Evolutionary conservation across 1,140 invertebrate species (phyloP), one percentile per base, ranked within the genome.

Genomic region (Dermatophagoides farinae): DNA sequence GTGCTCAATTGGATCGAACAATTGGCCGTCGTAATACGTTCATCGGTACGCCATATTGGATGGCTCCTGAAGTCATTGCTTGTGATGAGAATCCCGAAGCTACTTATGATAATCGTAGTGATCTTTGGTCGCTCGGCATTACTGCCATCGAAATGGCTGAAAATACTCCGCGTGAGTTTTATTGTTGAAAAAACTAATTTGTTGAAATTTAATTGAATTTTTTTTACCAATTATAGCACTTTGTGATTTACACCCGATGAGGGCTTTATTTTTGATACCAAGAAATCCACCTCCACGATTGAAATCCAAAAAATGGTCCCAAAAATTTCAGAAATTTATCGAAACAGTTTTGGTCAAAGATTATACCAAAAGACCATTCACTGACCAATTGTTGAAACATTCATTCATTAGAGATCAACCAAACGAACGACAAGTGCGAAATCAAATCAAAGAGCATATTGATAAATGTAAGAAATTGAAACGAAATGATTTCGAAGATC

Each of bases 31-130:
- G 96, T 69, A 99, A 99, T 72, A 99, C 96, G 54, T 99, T 99
- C 71, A 99, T 99, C 72, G 96, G 96, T 61, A 98, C 93, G 39
- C 92, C 93, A 31, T 98, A 97, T 73, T 97, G 92, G 92, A 79
- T 79, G 78, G 78, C 78, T 10, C 80, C 81, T 41, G 80, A 82
- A 74, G 96, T 99, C n/a, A 99, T 99, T 72, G 95, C 93, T 54
- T 99, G 96, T 75, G 96, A 99, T 77, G 93, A 98, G 75, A 98
- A 99, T 77, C 90, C 93, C 47, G 93, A 98, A 72, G 95, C 95
- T 38, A 99, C 96, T 43, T 99, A 99, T 71, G 96, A 99, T 73
- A 97, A 97, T 76, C 82, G 95, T 53, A 61, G 57, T 53, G 65
- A 66, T 63, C 46, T 66, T 8, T 66, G 65, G 65, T 65, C 65